Conservation (phyloP, 1,140 invertebrate species). For the Apis mellifera region DNA sequence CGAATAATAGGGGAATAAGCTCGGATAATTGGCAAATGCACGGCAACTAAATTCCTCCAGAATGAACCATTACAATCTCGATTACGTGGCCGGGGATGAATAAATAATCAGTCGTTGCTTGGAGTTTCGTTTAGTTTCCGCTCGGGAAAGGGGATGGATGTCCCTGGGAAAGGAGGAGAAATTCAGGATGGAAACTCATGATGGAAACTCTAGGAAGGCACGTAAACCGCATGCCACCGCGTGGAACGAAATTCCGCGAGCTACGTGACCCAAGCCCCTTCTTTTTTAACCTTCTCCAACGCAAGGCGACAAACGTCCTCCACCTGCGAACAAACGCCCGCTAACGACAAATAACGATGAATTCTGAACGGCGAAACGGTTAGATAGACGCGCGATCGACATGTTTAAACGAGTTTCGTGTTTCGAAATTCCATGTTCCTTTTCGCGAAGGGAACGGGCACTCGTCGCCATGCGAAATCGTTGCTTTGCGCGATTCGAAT, state of each 20-base stretch:
- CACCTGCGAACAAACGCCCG: slow-evolving; percentile 51
- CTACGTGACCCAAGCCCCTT: slow-evolving; percentile 45
- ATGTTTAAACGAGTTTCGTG: slow-evolving; percentile 35
- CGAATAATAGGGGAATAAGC: slow-evolving; percentile 22
- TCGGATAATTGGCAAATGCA: slow-evolving; percentile 5
- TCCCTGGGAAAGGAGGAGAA: not conserved
- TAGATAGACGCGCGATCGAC: not conserved
- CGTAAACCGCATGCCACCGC: not conserved
- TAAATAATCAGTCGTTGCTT: slow-evolving; percentile 40
- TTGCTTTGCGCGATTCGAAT: slow-evolving; percentile 10
- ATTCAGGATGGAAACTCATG: slow-evolving; percentile 17
- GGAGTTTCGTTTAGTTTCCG: slow-evolving; percentile 27
- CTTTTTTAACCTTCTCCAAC: slow-evolving; percentile 24
- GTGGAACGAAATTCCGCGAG: slow-evolving; percentile 34
- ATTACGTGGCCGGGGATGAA: slow-evolving; percentile 31
- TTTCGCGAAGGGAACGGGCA: not conserved
- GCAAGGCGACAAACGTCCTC: slow-evolving; percentile 47
- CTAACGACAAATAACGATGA: slow-evolving; percentile 63
- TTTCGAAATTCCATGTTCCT: slow-evolving; percentile 20
- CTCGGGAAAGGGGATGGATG: not conserved
- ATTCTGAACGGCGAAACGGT: slow-evolving; percentile 13
- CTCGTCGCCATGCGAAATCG: not conserved
- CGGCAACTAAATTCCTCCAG: slow-evolving; percentile 19
- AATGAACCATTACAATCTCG: slow-evolving; percentile 21
- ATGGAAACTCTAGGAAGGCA: slow-evolving; percentile 34